Evolutionary conservation across 2,888 invertebrate species (phyloP).

Genomic region (Eremobia ochroleuca): DNA sequence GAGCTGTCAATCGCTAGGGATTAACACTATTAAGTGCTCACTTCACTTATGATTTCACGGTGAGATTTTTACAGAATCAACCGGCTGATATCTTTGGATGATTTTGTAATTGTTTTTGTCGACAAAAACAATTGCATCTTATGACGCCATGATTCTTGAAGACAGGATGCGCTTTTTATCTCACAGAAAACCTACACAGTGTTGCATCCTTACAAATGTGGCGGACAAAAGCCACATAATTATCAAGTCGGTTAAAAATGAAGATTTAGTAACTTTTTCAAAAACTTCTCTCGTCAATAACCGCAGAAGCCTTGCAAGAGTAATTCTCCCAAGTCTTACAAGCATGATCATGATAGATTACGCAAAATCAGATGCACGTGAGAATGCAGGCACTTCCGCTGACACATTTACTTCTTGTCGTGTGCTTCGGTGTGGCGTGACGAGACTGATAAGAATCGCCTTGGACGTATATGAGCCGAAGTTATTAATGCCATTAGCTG

Average conservation of each 20-base stretch:
- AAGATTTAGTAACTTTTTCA: background rate
- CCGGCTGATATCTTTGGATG: too few species aligned
- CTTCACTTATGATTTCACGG: too few species aligned
- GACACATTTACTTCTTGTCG: conserved; percentile 44
- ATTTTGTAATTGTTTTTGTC: background rate
- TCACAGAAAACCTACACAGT: background rate
- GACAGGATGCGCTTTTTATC: background rate
- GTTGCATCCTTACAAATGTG: conserved; percentile 19
- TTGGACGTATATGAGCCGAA: conserved; percentile 23
- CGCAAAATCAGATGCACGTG: conserved; percentile 74
- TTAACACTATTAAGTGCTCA: too few species aligned
- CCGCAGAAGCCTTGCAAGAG: conserved; percentile 49
- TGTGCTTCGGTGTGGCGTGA: conserved; percentile 32
- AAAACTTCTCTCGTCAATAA: conserved; percentile 42
- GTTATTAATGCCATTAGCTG: conserved; percentile 38
- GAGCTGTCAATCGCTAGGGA: too few species aligned
- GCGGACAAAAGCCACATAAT: background rate
- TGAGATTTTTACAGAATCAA: too few species aligned
- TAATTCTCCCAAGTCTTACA: conserved; percentile 43
- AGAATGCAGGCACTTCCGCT: conserved; percentile 78
- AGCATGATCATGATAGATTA: conserved; percentile 58
- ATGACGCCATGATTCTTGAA: background rate
- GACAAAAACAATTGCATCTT: background rate
- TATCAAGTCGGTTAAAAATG: background rate
- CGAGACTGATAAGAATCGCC: conserved; percentile 42